Percentiles rank a stretch among this genome's conserved stretches.
Evolutionary conservation across 2,888 invertebrate genomes (phyloP).

Genomic region (Arctia plantaginis): DNA sequence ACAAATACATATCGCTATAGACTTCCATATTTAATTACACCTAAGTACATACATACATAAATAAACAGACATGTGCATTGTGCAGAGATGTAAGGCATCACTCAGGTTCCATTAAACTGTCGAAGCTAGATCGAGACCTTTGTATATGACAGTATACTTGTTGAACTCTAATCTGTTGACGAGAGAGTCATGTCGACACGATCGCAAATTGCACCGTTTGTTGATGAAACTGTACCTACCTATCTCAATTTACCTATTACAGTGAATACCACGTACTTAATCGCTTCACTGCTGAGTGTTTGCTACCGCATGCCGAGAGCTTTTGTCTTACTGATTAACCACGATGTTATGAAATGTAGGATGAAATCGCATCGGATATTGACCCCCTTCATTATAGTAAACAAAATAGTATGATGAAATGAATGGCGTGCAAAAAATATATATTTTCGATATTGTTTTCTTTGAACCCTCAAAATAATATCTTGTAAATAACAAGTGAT

Average conservation of each 20-base stretch:
- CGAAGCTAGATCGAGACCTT: slow-evolving; percentile 56
- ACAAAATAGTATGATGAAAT: not conserved
- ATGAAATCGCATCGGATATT: not conserved
- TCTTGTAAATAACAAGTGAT: too few species aligned
- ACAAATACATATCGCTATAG: slow-evolving; percentile 22
- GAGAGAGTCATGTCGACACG: slow-evolving; percentile 61
- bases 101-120: slow-evolving; percentile 59
- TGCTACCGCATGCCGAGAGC: slow-evolving; percentile 18
- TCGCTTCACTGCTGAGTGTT: slow-evolving; percentile 42
- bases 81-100: slow-evolving; percentile 37
- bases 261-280: slow-evolving; percentile 53
- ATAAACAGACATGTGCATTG: slow-evolving; percentile 11
- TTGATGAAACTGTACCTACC: slow-evolving; percentile 63
- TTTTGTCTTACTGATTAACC: slow-evolving; percentile 25
- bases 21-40: slow-evolving; percentile 52
- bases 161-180: slow-evolving; percentile 66
- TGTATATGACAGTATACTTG: slow-evolving; percentile 65
- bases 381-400: not conserved
- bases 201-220: slow-evolving; percentile 70
- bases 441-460: not conserved
- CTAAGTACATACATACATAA: slow-evolving; percentile 30
- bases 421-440: not conserved
- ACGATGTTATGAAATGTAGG: not conserved
- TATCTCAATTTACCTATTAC: slow-evolving; percentile 68
- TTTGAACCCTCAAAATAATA: too few species aligned